Evolutionary conservation across 2,797 vertebrate species (phyloP).

Genomic region (Podarcis siculus): DNA sequence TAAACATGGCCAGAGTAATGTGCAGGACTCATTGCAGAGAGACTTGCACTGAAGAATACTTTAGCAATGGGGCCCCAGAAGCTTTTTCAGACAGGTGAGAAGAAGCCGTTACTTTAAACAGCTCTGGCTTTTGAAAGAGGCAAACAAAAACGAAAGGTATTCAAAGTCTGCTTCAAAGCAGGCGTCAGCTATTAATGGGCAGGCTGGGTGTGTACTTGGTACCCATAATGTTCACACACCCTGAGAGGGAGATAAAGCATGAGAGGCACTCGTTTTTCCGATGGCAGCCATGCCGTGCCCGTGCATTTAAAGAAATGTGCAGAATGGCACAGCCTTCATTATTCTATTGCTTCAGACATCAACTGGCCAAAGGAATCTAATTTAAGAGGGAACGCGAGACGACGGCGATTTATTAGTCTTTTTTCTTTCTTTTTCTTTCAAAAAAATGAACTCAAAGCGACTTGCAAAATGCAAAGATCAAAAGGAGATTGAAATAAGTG

Average conservation of each 20-base stretch:
- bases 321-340: conserved; percentile 44
- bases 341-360: conserved; percentile 40
- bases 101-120: neutral
- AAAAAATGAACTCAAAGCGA: no score
- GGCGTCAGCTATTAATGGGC: conserved; percentile 43
- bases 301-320: conserved; percentile 45
- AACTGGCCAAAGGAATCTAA: conserved; percentile 13
- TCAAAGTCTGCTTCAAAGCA: conserved; percentile 43
- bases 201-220: conserved; percentile 23
- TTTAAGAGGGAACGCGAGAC: neutral
- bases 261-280: neutral
- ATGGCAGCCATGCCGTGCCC: neutral
- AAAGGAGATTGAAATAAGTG: neutral
- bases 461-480: neutral
- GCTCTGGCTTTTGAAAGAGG: conserved; percentile 18
- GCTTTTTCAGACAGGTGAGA: neutral
- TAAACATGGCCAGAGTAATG: neutral
- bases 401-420: no score
- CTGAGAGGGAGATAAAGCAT: conserved; percentile 40
- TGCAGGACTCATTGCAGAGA: neutral
- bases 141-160: conserved; percentile 52
- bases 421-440: no score
- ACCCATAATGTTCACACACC: neutral
- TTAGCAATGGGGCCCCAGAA: neutral
- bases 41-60: neutral